Conservation (phyloP, 2,888 invertebrate genomes). For the Tiphia femorata region DNA sequence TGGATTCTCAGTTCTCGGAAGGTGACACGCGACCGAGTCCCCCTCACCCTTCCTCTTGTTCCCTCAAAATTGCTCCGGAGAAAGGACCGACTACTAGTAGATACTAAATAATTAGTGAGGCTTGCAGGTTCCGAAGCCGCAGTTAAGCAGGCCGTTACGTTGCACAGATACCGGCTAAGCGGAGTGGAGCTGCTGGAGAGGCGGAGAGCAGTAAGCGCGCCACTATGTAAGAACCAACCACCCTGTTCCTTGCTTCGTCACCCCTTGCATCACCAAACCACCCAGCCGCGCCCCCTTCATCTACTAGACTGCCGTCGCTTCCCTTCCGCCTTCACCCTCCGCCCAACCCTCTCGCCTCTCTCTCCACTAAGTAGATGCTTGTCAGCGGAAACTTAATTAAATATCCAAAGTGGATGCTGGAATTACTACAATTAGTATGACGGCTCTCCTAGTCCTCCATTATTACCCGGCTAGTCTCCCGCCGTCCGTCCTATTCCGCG, state of each 20-base stretch:
- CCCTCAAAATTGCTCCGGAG: too few relatives aligned
- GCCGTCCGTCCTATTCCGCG: constrained; percentile 59
- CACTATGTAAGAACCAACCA: constrained; percentile 42
- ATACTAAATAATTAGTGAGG: constrained; percentile 43
- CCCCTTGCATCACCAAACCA: too few relatives aligned
- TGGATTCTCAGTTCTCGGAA: too few relatives aligned
- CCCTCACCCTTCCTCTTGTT: not conserved
- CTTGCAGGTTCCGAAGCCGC: constrained; percentile 32
- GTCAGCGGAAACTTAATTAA: constrained; percentile 69
- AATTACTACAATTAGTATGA: constrained; percentile 69
- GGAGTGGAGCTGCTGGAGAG: constrained; percentile 6
- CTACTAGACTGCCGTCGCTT: too few relatives aligned
- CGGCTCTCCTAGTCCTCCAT: constrained; percentile 55
- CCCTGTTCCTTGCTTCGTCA: too few relatives aligned
- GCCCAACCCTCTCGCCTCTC: too few relatives aligned
- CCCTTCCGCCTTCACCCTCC: too few relatives aligned
- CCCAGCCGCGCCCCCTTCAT: too few relatives aligned
- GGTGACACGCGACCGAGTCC: too few relatives aligned
- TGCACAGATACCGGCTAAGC: constrained; percentile 36
- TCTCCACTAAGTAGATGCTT: constrained; percentile 61
- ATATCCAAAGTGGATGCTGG: constrained; percentile 68
- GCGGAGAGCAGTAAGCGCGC: constrained; percentile 31
- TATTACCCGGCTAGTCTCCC: constrained; percentile 50
- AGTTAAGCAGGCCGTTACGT: constrained; percentile 48
- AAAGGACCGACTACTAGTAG: too few relatives aligned